Evolutionary conservation across 1,140 invertebrate species (phyloP), one percentile per base, ranked within the genome.

Genomic region (Daktulosphaira vitifoliae): DNA sequence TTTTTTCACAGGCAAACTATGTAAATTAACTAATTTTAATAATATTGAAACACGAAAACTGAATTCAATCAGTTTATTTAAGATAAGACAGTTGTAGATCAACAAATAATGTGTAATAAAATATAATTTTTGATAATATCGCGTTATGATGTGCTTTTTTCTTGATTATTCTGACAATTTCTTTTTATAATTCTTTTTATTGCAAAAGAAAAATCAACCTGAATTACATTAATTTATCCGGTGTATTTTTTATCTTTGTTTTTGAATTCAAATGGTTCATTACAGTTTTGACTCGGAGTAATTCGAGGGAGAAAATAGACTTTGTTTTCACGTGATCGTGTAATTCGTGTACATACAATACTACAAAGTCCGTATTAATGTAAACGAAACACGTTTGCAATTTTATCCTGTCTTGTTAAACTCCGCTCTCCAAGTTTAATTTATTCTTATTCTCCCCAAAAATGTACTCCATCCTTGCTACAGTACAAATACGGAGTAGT

Each of bases 371-470:
- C 2, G 42, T 62, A 48, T 46, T 62, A 33, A 62, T 42, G 56
- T 62, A 62, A 62, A 46, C 56, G 56, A 48, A 62, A 62, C 56
- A 62, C 56, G 56, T 62, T 62, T 62, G 56, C 56, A 62, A 62
- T 62, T 62, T 62, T 62, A 46, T 48, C 18, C 56, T 33, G 42
- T 23, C 56, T 62, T 33, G 42, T 62, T 62, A 33, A 13, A 15
- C 26, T 9, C 15, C 20, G n/a, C 42, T 33, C 20, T 42, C 16
- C 1, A 33, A 33, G 29, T 33, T 33, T 18, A 62, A 48, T 1
- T 25, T 48, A 62, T 48, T 29, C 4, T 4, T 18, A 20, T 48
- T 33, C 11, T 13, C 29, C 5, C 29, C 29, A 33, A 11, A 33
- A 33, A 33, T 33, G 5, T 11, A 33, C 11, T 33, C 29, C 29